phyloP scores from a whole-genome alignment of 2,888 invertebrate genomes.

The Cheilosia pagana region DNA sequence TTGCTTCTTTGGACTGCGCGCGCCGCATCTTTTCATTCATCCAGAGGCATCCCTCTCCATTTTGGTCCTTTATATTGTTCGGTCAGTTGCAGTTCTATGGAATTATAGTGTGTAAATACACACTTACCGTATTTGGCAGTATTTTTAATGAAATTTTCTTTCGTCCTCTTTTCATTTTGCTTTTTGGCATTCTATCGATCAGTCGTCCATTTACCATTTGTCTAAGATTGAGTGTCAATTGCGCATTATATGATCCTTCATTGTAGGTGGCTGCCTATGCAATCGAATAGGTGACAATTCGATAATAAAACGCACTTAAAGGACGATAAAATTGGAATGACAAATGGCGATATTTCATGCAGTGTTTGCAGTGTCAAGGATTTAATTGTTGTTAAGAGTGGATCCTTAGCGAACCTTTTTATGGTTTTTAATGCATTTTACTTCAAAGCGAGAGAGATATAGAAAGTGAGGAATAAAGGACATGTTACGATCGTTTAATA shows the following conservation, averaged over 20 bases:
- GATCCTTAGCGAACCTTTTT: constrained; percentile 71
- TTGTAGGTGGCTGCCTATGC: constrained; percentile 48
- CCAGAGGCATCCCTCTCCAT: constrained; percentile 6
- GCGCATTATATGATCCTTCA: constrained; percentile 57
- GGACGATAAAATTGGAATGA: constrained; percentile 70
- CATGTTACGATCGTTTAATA: constrained; percentile 72
- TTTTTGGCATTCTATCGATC: constrained; percentile 52
- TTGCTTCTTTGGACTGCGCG: constrained; percentile 44
- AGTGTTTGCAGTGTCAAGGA: constrained; percentile 59
- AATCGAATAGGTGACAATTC: constrained; percentile 65
- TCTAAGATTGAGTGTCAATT: constrained; percentile 73
- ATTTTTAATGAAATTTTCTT: constrained; percentile 57
- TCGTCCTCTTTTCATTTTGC: constrained; percentile 18
- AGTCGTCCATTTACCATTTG: constrained; percentile 73
- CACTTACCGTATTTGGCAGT: constrained; percentile 62
- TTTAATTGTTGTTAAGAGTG: constrained; percentile 71
- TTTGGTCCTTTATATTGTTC: constrained; percentile 43
- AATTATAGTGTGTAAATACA: constrained; percentile 73
- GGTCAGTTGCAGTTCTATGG: constrained; percentile 62
- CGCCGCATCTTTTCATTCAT: constrained; percentile 69
- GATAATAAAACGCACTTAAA: constrained; percentile 73
- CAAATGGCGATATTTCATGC: constrained; percentile 58
- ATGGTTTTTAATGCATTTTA: constrained; percentile 60
- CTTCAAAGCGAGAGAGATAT: not conserved
- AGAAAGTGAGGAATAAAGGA: constrained; percentile 11